Evolutionary conservation across 30 jellyfish, hydroid and myxozoan genomes (phyloP).

Genomic region (Morbakka virulenta): DNA sequence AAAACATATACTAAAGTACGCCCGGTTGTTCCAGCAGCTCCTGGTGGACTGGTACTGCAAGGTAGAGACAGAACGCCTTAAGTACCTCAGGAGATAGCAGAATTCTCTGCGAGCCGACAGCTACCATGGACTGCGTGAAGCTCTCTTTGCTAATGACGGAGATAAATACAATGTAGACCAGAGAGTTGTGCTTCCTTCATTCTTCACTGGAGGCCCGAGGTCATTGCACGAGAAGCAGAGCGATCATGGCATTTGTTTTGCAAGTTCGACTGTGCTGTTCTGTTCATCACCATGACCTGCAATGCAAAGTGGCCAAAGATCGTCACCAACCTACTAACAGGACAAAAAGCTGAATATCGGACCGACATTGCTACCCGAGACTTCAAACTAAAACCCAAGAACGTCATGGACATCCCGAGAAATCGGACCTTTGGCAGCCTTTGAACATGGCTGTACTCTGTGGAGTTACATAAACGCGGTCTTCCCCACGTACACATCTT

Average conservation of each 20-base stretch:
- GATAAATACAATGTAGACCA: background rate
- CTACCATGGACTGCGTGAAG: background rate
- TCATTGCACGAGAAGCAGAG: background rate
- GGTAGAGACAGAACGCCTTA: background rate
- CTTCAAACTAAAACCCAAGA: background rate
- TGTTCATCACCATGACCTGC: slow-evolving; percentile 16
- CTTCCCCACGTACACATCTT: too few relatives aligned
- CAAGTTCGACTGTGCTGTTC: too few relatives aligned
- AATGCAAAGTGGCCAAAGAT: slow-evolving; percentile 48
- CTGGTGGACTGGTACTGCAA: background rate
- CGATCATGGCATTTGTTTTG: too few relatives aligned
- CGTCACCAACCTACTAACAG: slow-evolving; percentile 12
- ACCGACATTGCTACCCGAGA: slow-evolving; percentile 3
- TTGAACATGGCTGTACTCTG: too few relatives aligned
- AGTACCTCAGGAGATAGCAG: background rate
- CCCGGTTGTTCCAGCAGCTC: background rate
- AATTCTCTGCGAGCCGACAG: background rate
- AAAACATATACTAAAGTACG: too few relatives aligned
- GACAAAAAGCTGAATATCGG: slow-evolving; percentile 25
- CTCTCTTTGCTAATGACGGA: slow-evolving; percentile 2
- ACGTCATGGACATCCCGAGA: background rate
- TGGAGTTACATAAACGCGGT: too few relatives aligned
- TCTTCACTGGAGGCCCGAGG: background rate
- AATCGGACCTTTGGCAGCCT: too few relatives aligned
- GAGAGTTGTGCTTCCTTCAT: background rate